Base-by-base conservation (phyloP, 2,888 invertebrate species). In the Orgyia antiqua region DNA sequence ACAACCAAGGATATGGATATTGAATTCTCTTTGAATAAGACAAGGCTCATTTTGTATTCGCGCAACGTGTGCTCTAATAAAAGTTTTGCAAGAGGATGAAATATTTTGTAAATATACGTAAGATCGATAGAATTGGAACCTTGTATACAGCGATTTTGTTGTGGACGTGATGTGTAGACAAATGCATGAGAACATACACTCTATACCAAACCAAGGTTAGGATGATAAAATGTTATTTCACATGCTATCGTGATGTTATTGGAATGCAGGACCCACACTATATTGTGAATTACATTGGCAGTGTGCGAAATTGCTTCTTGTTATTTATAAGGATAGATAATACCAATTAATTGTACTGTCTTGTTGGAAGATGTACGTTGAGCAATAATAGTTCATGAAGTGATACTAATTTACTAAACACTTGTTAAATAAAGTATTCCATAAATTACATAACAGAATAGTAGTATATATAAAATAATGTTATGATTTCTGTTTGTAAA, bases 81-180 rank as follows among this genome's bases (percentile, higher is more conserved):
- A 67, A 66, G 45, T 68, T 64, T 57, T 49, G 48, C 46, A 37
- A 43, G 44, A 35, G 49, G 47, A 55, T 47, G 46, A 44, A 58
- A 49, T 49, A 51, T 53, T 53, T 45, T 51, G 48, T 54, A 56
- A 61, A 61, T 45, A 57, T 48, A 51, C 37, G 34, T 40, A 34
- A 43, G 43, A 37, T 48, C 43, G 32, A 51, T 47, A 45, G 37
- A 44, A 54, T 47, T 42, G 39, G 38, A 36, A 42, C 29, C 10
- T 29, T 26, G 24, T 33, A 36, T 42, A 42, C 39, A 39, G 29
- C 31, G 33, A 39, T 47, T 52, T 50, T 41, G 29, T 10, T 32
- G 37, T 30, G 37, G 20, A 48, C 51, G 51, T 53, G 51, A 53
- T 18, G 28, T 34, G 51, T 18, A 35, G 42, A 39, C 24, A 45